These are phyloP conservation scores for Euplexia lucipara DNA, from an alignment of 2,888 invertebrate species.

Conservation along the genomic window DNA sequence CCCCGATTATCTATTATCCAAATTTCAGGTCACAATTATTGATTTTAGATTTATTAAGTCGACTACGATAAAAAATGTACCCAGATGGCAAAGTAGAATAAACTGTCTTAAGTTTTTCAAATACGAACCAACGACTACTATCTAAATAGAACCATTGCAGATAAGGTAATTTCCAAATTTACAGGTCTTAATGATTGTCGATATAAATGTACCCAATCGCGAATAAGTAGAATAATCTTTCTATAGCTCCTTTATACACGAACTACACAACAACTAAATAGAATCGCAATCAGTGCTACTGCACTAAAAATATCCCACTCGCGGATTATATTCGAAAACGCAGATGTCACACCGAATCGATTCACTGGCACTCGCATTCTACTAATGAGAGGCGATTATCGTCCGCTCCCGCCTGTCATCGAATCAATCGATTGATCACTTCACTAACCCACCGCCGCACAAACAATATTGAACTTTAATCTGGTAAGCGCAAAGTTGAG, in stretches of 20 bases:
- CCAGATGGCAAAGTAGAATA: no score
- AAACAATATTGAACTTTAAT: slow-evolving; percentile 57
- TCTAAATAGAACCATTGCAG: no score
- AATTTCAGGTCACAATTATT: no score
- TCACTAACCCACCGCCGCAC: slow-evolving; percentile 42
- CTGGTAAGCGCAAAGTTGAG: slow-evolving; percentile 28
- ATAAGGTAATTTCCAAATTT: no score
- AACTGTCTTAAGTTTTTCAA: no score
- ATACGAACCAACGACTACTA: no score
- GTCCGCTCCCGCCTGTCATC: slow-evolving; percentile 83
- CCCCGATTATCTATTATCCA: no score
- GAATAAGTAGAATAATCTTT: not conserved
- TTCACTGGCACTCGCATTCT: slow-evolving; percentile 70
- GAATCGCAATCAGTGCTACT: slow-evolving; percentile 57
- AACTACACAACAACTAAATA: slow-evolving; percentile 44
- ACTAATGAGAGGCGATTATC: slow-evolving; percentile 85
- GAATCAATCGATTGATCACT: slow-evolving; percentile 79
- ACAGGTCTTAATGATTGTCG: no score
- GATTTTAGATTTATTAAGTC: no score
- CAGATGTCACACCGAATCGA: slow-evolving; percentile 74
- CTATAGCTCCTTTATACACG: not conserved
- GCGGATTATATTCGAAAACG: slow-evolving; percentile 67
- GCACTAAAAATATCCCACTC: slow-evolving; percentile 63
- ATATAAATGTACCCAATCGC: no score
- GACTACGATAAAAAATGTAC: no score